These are phyloP conservation scores for Lepidonotus clava DNA, from an alignment of 2,888 invertebrate species.

Conservation along the genomic window DNA sequence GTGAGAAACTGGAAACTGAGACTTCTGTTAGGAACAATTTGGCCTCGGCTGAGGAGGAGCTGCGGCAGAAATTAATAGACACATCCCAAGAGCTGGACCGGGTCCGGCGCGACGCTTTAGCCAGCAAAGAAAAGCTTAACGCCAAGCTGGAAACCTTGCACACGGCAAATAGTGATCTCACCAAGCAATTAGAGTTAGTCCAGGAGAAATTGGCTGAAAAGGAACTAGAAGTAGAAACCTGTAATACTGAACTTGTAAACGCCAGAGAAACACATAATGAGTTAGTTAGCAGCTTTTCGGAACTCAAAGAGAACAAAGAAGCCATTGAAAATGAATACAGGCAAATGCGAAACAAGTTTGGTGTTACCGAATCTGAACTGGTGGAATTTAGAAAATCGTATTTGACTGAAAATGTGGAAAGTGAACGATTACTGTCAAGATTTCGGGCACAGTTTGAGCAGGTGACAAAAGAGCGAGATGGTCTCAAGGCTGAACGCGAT, in stretches of 20 bases:
- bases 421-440: slow-evolving; percentile 40
- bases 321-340: slow-evolving; percentile 48
- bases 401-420: slow-evolving; percentile 43
- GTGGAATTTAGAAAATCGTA: slow-evolving; percentile 37
- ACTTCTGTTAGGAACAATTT: slow-evolving; percentile 22
- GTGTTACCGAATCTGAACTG: slow-evolving; percentile 43
- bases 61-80: slow-evolving; percentile 33
- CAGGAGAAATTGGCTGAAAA: background rate
- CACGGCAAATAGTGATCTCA: background rate
- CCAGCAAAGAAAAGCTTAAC: slow-evolving; percentile 13
- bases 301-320: slow-evolving; percentile 19
- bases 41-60: slow-evolving; percentile 40
- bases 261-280: background rate
- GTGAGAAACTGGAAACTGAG: slow-evolving; percentile 46
- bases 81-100: slow-evolving; percentile 28
- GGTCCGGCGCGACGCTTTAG: background rate
- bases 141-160: slow-evolving; percentile 20
- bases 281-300: background rate
- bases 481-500: background rate
- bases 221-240: slow-evolving; percentile 26
- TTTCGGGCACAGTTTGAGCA: slow-evolving; percentile 39
- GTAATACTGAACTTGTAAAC: slow-evolving; percentile 19
- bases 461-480: slow-evolving; percentile 38
- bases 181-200: background rate
- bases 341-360: slow-evolving; percentile 34